Evolutionary conservation across 2,797 vertebrate genomes (phyloP), one percentile per base, ranked within the genome.

Genomic region (Jordanella pulchra): DNA sequence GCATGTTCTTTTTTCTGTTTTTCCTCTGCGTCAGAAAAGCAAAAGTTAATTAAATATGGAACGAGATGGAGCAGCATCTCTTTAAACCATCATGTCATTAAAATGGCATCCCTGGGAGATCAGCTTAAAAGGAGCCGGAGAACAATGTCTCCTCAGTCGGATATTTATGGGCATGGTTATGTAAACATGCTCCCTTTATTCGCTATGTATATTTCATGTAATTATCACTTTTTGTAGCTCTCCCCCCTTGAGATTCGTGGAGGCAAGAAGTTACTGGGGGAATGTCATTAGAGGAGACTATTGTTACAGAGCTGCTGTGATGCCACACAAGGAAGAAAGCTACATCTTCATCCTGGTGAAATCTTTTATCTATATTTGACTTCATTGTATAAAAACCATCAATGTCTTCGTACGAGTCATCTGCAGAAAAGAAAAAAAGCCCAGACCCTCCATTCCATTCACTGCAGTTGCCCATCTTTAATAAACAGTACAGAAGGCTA

Each of bases 21-120:
- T 90, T 89, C 83, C 89, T 90, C 88, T 84, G 84, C 83, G 82
- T 96, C 96, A 96, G 96, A 97, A 97, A 97, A 96, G 93, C 95
- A 96, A 93, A 98, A 98, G 96, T 97, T 99, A 98, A 99, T 99
- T 99, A 99, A 99, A 99, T 98, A 97, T 96, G 97, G 96, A 97
- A 96, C 95, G 95, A 98, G 96, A 96, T 94, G 93, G 95, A 97
- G 95, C 95, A 96, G 95, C 97, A 95, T 98, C 96, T 97, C 97
- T 97, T 97, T 97, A 97, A 97, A 97, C 96, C 95, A 97, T 97
- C 97, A 96, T 97, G 97, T 98, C 97, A 98, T 98, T 98, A 99
- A 97, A 98, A 97, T 93, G 92, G 94, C 95, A 95, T 96, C 96
- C 97, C 97, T 97, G 86, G 84, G 96, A 97, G 97, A 97, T 95